Evolutionary conservation across 2,888 invertebrate genomes (phyloP), one percentile per base, ranked within the genome.

Genomic region (Amphiduros pacificus): DNA sequence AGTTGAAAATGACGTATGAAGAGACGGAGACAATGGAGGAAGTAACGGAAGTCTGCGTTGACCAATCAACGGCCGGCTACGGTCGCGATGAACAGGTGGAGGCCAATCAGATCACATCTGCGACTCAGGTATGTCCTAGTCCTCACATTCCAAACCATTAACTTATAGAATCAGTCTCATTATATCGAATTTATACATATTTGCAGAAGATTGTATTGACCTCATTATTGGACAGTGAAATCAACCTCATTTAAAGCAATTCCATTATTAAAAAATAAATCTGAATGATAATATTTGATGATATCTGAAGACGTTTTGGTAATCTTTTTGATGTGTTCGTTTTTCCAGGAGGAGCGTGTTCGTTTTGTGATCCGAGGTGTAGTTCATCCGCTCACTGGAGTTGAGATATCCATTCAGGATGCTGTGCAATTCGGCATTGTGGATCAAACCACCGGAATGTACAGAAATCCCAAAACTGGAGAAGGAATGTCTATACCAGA

Each of bases 1-100:
- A 69, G 60, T 40, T 67, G 60, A 64, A 66, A 49, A 64, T 69
- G 60, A 69, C 69, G n/a, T 36, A 64, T 29, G 66, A 66, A 59
- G 63, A 63, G 44, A 36, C 61, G 32, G 69, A 69, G 55, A 65
- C 62, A 22, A 57, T 48, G 17, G 69, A 69, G 49, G 67, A 67
- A 54, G 61, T 67, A 22, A 48, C 62, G n/a, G 61, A 66, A 56
- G 56, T 59, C 49, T 20, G 31, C 22, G 64, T 55, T 24, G 41
- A n/a, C 41, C 52, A 49, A 58, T 60, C 9, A 55, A 65, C 14
- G 62, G 51, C 53, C 29, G 54, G 31, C 27, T n/a, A n/a, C n/a
- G 50, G 27, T 32, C 22, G 20, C 26, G 44, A 29, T 29, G 28
- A n/a, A 50, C 48, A 24, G 14, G 51, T 65, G 26, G 41, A 54